A percentile compares a stretch with the other conserved stretches of the same genome.
phyloP scores from a whole-genome alignment of 2,113 vertebrate genomes.

The Anguilla japonica region DNA sequence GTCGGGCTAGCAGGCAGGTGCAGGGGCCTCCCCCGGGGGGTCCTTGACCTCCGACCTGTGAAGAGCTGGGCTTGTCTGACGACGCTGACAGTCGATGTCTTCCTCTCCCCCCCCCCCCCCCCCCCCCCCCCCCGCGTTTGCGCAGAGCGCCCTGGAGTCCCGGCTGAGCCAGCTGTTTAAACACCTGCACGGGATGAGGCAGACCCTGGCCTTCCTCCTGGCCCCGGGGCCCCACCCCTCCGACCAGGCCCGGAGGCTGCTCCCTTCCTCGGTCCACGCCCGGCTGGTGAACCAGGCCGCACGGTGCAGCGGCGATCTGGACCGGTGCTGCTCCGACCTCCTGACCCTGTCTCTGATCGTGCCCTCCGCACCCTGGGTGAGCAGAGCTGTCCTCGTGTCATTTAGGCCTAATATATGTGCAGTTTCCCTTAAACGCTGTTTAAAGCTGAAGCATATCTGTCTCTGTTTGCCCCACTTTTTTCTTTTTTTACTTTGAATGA shows the following conservation, averaged over 20 bases:
- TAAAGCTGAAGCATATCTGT: not conserved
- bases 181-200: conserved; percentile 66
- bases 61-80: conserved; percentile 13
- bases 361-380: conserved; percentile 59
- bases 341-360: conserved; percentile 61
- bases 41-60: conserved; percentile 33
- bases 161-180: conserved; percentile 60
- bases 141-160: conserved; percentile 57
- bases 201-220: conserved; percentile 56
- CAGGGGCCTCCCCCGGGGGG: conserved; percentile 8
- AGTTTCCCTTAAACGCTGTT: not conserved
- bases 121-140: conserved; percentile 15
- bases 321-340: conserved; percentile 57
- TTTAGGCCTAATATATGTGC: not conserved
- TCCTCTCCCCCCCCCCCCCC: not conserved
- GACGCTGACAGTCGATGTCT: conserved; percentile 22
- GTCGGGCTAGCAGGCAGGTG: conserved; percentile 38
- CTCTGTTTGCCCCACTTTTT: not conserved
- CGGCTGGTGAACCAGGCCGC: conserved; percentile 50
- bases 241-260: conserved; percentile 36
- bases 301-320: conserved; percentile 48
- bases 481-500: not conserved
- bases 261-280: conserved; percentile 42
- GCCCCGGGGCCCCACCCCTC: conserved; percentile 47
- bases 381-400: conserved; percentile 28